A percentile compares a stretch with the other conserved stretches of the same genome.
Conservation (phyloP, 2,113 vertebrate species). For the Urocolius indicus region DNA sequence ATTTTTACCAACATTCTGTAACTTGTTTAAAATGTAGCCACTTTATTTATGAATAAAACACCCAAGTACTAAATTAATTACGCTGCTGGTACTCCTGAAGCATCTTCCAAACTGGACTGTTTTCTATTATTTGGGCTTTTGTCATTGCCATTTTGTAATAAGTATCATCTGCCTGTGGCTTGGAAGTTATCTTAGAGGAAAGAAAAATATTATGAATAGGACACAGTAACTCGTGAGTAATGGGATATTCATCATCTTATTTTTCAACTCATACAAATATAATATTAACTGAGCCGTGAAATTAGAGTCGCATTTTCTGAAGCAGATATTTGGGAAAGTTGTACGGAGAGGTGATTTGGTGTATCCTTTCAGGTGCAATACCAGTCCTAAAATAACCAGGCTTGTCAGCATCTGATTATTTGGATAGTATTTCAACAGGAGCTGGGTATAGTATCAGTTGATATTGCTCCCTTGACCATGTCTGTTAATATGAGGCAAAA, state of each 20-base stretch:
- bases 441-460: background rate
- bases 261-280: background rate
- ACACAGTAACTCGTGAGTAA: background rate
- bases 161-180: slow-evolving; percentile 81
- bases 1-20: slow-evolving; percentile 36
- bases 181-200: slow-evolving; percentile 84
- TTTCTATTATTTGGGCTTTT: slow-evolving; percentile 83
- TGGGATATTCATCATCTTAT: background rate
- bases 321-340: background rate
- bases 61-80: slow-evolving; percentile 26
- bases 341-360: background rate
- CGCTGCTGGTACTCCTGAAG: slow-evolving; percentile 74
- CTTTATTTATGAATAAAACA: slow-evolving; percentile 51
- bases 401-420: background rate
- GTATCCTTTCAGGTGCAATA: background rate
- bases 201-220: background rate
- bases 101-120: slow-evolving; percentile 87
- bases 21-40: slow-evolving; percentile 41
- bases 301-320: background rate
- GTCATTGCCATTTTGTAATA: slow-evolving; percentile 80
- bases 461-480: background rate
- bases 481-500: background rate
- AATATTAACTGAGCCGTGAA: background rate
- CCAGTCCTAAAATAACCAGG: background rate
- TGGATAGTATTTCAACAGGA: background rate